Conservation (phyloP, 2,113 vertebrate species). For the Alethe diademata region DNA sequence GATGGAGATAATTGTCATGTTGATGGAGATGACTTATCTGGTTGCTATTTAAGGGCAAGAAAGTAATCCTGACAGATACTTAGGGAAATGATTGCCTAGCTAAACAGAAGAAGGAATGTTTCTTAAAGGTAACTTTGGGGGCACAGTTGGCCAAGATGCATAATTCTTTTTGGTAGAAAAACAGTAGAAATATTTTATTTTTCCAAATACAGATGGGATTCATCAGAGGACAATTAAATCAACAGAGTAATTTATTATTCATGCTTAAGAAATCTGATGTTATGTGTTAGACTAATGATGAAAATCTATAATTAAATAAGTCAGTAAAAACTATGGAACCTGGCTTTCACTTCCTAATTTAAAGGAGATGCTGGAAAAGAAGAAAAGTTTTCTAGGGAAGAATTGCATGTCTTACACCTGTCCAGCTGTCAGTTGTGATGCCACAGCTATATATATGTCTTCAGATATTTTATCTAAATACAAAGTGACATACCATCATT, state of each 20-base stretch:
- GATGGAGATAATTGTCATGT: conserved; percentile 23
- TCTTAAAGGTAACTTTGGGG: neutral
- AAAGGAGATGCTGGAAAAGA: neutral
- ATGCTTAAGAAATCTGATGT: conserved; percentile 17
- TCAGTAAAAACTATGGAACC: neutral
- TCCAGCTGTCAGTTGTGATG: neutral
- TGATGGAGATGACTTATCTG: conserved; percentile 42
- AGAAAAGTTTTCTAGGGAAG: neutral
- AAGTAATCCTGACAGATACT: conserved; percentile 1
- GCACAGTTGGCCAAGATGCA: neutral
- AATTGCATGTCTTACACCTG: neutral
- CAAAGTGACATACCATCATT: neutral
- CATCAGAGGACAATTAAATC: neutral
- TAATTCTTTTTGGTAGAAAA: neutral
- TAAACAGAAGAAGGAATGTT: neutral
- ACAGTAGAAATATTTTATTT: neutral
- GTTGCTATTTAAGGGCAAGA: conserved; percentile 27
- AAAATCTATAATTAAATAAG: conserved; percentile 21
- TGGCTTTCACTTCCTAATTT: neutral
- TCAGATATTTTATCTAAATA: neutral
- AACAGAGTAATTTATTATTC: neutral
- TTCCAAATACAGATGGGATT: neutral
- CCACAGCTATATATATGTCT: neutral
- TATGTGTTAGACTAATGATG: neutral
- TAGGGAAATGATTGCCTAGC: neutral